phyloP scores from a whole-genome alignment of 1,140 invertebrate species.

The Muscidifurax raptorellus region DNA sequence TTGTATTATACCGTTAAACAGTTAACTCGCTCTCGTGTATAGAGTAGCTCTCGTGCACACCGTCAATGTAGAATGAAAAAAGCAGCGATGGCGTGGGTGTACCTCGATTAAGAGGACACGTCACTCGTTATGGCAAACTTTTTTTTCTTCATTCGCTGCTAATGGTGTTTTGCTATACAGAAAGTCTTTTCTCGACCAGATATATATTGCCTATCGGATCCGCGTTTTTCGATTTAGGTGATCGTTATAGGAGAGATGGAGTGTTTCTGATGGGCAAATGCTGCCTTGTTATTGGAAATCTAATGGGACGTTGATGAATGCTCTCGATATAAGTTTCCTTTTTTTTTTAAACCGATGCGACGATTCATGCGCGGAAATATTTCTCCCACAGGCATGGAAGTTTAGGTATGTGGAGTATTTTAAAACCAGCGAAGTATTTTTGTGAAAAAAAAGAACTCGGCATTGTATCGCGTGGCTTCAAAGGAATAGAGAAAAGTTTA shows the following conservation, averaged over 20 bases:
- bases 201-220: not conserved
- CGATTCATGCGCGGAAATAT: too few relatives aligned
- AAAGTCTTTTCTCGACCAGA: too few relatives aligned
- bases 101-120: not conserved
- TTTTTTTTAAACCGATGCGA: too few relatives aligned
- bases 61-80: not conserved
- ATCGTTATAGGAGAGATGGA: not conserved
- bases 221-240: not conserved
- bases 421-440: too few relatives aligned
- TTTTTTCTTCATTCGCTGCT: not conserved
- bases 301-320: not conserved
- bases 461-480: not conserved
- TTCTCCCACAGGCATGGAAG: too few relatives aligned
- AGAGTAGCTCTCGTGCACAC: conserved; percentile 11
- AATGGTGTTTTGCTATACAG: conserved; percentile 1
- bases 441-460: too few relatives aligned
- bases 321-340: too few relatives aligned
- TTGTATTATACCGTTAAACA: conserved; percentile 51
- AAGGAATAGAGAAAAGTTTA: not conserved
- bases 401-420: not conserved
- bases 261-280: too few relatives aligned
- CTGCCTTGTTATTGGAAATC: not conserved
- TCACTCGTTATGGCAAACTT: not conserved
- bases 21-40: conserved; percentile 41
- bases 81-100: conserved; percentile 6